Evolutionary conservation across 2,888 invertebrate species (phyloP).

Genomic region (Megamerina dolium): DNA sequence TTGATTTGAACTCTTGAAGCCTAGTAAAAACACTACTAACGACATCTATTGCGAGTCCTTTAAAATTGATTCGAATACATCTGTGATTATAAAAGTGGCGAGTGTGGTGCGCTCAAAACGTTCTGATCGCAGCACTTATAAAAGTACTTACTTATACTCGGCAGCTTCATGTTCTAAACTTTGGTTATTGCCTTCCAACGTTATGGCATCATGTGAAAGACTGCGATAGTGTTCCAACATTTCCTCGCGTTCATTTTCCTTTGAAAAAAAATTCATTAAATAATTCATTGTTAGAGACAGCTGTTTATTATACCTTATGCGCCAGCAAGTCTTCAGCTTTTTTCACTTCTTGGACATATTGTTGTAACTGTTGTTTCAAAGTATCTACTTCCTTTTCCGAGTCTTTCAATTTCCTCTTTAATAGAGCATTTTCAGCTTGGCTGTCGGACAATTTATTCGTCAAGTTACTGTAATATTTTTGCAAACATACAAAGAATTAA

Average conservation of each 20-base stretch:
- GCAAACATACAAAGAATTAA: not conserved
- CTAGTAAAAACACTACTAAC: no score
- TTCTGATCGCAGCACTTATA: no score
- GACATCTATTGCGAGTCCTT: no score
- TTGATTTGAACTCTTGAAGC: no score
- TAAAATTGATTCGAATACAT: no score
- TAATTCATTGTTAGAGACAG: not conserved
- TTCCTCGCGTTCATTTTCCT: slow-evolving; percentile 74
- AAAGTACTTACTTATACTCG: slow-evolving; percentile 56
- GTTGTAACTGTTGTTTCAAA: slow-evolving; percentile 69
- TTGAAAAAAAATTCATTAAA: slow-evolving; percentile 25
- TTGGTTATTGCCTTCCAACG: slow-evolving; percentile 72
- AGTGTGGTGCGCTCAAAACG: no score
- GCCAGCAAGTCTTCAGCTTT: slow-evolving; percentile 70
- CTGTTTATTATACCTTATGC: slow-evolving; percentile 53
- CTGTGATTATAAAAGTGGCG: no score
- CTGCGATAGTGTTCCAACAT: slow-evolving; percentile 75
- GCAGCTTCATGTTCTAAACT: slow-evolving; percentile 71
- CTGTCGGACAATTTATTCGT: slow-evolving; percentile 65
- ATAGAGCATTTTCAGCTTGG: slow-evolving; percentile 57
- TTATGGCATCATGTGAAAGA: slow-evolving; percentile 69
- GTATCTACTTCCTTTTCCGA: slow-evolving; percentile 66
- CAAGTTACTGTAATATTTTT: slow-evolving; percentile 55
- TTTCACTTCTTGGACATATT: slow-evolving; percentile 75
- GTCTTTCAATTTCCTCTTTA: slow-evolving; percentile 63